These are phyloP conservation scores for Cosmopolites sordidus DNA, from an alignment of 2,888 invertebrate species.

Conservation along the genomic window DNA sequence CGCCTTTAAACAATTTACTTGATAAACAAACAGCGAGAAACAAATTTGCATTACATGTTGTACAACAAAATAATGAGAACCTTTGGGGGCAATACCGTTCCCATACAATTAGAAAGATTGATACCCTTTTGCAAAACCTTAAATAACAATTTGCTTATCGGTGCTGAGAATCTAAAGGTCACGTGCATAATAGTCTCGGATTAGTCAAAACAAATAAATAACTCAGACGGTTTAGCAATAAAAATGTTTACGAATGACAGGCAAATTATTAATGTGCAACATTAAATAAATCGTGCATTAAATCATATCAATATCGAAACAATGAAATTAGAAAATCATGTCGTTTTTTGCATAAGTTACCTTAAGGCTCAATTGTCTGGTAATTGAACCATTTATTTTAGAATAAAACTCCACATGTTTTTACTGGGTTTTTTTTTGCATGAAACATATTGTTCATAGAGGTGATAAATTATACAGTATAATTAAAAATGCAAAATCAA, in stretches of 20 bases:
- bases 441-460: too few relatives aligned
- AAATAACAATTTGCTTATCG: slow-evolving; percentile 1
- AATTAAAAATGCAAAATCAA: too few relatives aligned
- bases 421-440: too few relatives aligned
- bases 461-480: too few relatives aligned
- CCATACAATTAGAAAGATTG: slow-evolving; percentile 1
- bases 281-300: slow-evolving; percentile 7
- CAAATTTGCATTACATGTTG: too few relatives aligned
- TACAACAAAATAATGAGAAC: too few relatives aligned
- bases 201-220: slow-evolving; percentile 2
- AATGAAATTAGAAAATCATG: neutral
- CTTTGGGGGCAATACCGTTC: neutral
- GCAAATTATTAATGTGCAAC: slow-evolving; percentile 2
- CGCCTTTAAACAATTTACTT: too few relatives aligned
- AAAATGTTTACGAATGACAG: neutral
- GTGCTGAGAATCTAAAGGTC: neutral
- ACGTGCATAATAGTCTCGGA: neutral
- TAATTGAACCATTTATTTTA: slow-evolving; percentile 5
- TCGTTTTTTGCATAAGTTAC: neutral
- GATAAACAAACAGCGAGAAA: too few relatives aligned
- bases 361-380: neutral
- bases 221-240: neutral
- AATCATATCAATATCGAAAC: slow-evolving; percentile 3
- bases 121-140: neutral
- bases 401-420: too few relatives aligned